Evolutionary conservation across 2,797 vertebrate species (phyloP).

Genomic region (Danionella dracula): DNA sequence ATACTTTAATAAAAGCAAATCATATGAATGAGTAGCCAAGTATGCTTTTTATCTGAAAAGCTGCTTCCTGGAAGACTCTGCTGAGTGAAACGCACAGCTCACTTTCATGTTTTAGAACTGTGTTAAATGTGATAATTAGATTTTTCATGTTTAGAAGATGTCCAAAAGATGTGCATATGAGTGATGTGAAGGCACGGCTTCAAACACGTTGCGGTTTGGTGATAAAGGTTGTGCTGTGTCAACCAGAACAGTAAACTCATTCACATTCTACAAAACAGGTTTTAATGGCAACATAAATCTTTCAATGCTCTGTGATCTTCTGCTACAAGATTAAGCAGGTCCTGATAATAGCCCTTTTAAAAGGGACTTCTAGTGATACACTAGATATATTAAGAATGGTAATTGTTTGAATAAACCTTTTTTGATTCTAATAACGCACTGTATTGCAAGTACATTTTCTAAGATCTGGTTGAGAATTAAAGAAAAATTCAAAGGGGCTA

Average conservation of each 20-base stretch:
- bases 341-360: too few relatives aligned
- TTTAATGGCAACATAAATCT: not conserved
- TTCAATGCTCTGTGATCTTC: too few relatives aligned
- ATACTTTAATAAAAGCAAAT: too few relatives aligned
- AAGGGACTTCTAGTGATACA: too few relatives aligned
- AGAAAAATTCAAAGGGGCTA: too few relatives aligned
- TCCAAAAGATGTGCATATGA: not conserved
- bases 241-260: not conserved
- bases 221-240: not conserved
- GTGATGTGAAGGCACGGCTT: not conserved
- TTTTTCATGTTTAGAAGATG: not conserved
- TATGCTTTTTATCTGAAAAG: not conserved
- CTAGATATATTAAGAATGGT: too few relatives aligned
- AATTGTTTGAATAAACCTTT: not conserved
- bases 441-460: not conserved
- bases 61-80: not conserved
- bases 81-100: not conserved
- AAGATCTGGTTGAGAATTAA: too few relatives aligned
- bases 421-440: too few relatives aligned
- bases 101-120: not conserved
- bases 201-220: not conserved
- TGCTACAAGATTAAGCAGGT: not conserved
- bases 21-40: not conserved
- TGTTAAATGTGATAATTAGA: not conserved
- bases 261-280: slow-evolving; percentile 1